Base-by-base conservation (phyloP, 1,140 invertebrate species). In the Sminthurides bifidus region DNA sequence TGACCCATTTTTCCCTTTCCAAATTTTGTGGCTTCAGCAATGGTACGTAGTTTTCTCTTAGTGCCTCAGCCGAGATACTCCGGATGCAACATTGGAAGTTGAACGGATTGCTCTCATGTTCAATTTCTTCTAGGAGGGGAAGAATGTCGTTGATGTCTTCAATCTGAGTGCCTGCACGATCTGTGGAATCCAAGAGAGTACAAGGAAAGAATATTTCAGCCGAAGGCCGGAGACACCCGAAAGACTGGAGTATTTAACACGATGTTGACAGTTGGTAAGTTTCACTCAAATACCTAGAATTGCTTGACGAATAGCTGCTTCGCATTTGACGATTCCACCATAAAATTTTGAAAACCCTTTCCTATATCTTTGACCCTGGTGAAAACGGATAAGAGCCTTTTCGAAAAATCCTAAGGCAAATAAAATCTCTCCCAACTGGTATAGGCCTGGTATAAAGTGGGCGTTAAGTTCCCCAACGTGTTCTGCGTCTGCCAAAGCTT, bases 81-180 rank as follows among this genome's bases (percentile, higher is more conserved):
- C 44, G 44, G 21, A 48, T 48, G 27, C 44, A 48, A 27, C 44
- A 48, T 19, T 48, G 44, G 24, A 27, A 19, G 8, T 21, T 26
- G 26, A 27, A 12, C 4, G 30, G 21, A 26, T 6, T 26, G 24
- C 30, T 27, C 24, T 48, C 44, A 8, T 26, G 19, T 48, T 26
- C 44, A 30, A 48, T 48, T 48, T 48, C 44, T 5, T 48, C 44
- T 27, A 48, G 6, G 10, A 48, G 44, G 21, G 44, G 44, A 30
- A 48, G 5, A 30, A 48, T 26, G 10, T 48, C 44, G 14, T 48
- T 27, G 6, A 48, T 48, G 17, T 48, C 44, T 27, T 48, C 44
- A 48, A 48, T 48, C 24, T 26, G 12, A 8, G 44, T 48, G 8
- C 24, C 44, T 10, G 12, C 21, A 8, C 44, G 44, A 48, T 48